Evolutionary conservation across 2,113 vertebrate species (phyloP).

Genomic region (Pelvicachromis taeniatus): DNA sequence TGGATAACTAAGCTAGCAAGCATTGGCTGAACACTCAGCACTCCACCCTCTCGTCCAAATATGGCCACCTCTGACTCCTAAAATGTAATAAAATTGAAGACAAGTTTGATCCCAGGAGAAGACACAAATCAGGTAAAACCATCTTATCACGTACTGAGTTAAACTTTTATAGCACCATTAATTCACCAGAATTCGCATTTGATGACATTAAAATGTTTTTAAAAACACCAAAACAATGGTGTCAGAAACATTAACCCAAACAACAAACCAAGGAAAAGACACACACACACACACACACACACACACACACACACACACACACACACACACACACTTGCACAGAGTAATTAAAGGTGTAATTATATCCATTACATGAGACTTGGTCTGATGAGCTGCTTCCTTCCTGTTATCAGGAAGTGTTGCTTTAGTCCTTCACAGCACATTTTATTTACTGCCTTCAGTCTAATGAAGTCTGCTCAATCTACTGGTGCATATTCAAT

Average conservation of each 20-base stretch:
- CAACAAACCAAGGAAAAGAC: neutral
- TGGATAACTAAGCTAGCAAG: neutral
- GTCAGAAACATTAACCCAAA: neutral
- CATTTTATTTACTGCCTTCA: constrained; percentile 8
- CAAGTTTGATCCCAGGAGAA: neutral
- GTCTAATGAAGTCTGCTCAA: constrained; percentile 17
- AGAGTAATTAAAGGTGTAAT: constrained; percentile 49
- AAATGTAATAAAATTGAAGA: neutral
- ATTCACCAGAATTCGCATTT: neutral
- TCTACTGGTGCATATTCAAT: constrained; percentile 33
- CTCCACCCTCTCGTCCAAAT: neutral
- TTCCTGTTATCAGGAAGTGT: constrained; percentile 22
- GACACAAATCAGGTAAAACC: neutral
- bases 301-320: neutral
- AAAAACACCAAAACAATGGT: neutral
- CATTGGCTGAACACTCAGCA: neutral
- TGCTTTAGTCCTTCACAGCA: neutral
- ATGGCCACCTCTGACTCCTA: neutral
- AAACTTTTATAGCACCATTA: neutral
- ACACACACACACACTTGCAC: neutral
- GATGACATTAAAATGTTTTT: neutral
- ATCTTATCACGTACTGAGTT: rapidly evolving
- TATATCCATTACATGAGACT: constrained; percentile 14
- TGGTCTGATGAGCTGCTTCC: constrained; percentile 34
- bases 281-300: neutral